Evolutionary conservation across 2,797 vertebrate species (phyloP).

Genomic region (Lepus townsendii): DNA sequence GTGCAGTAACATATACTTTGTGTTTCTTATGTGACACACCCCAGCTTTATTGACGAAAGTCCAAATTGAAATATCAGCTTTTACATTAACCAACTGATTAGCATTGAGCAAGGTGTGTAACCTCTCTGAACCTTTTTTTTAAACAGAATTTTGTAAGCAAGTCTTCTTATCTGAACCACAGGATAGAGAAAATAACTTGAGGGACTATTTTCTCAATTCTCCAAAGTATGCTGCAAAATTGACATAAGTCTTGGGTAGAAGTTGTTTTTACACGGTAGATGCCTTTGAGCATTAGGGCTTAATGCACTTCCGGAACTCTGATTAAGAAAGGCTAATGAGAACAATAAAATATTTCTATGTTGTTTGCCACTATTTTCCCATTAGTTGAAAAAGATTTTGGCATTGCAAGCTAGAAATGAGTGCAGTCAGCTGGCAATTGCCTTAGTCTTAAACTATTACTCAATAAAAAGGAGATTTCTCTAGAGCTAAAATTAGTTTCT

Average conservation of each 20-base stretch:
- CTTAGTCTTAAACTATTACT: conserved; percentile 18
- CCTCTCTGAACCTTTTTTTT: not conserved
- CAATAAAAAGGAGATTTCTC: not conserved
- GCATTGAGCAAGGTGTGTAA: not conserved
- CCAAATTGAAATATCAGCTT: conserved; percentile 35
- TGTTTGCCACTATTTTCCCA: conserved; percentile 55
- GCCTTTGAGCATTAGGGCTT: not conserved
- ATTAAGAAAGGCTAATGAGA: not conserved
- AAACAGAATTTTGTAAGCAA: conserved; percentile 14
- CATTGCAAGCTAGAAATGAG: not conserved
- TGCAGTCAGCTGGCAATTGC: not conserved
- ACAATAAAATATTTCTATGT: not conserved
- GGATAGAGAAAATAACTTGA: conserved; percentile 18
- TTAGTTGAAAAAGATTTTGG: conserved; percentile 12
- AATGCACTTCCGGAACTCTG: not conserved
- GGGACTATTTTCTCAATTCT: not conserved
- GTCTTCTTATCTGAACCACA: not conserved
- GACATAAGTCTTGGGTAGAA: not conserved
- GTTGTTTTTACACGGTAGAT: not conserved
- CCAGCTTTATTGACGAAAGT: conserved; percentile 34
- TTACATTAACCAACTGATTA: conserved; percentile 26
- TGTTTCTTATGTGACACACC: conserved; percentile 46
- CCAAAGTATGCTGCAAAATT: not conserved
- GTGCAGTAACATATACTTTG: conserved; percentile 52
- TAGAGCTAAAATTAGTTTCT: conserved; percentile 66